phyloP scores from a whole-genome alignment of 2,797 vertebrate genomes.

The Chelonia mydas region DNA sequence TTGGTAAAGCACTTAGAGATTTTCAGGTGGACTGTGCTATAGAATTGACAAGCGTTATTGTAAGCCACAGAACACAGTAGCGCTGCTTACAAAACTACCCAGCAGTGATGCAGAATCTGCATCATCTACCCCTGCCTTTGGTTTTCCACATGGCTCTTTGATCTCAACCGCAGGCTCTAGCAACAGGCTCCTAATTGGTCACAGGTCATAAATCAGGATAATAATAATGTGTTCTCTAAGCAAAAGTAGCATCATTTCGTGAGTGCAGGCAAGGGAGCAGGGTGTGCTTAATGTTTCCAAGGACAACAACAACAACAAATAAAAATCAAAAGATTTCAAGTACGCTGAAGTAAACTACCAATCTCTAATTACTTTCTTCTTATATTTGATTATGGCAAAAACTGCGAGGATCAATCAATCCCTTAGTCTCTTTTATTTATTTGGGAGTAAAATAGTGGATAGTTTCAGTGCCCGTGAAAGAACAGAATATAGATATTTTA shows the following conservation, averaged over 20 bases:
- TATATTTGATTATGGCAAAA: background rate
- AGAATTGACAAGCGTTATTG: background rate
- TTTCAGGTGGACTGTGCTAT: background rate
- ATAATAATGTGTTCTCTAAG: constrained; percentile 35
- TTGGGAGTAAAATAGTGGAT: background rate
- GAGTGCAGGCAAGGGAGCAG: constrained; percentile 47
- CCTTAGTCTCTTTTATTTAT: background rate
- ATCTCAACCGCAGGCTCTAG: constrained; percentile 58
- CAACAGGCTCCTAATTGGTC: constrained; percentile 66
- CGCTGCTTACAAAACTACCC: constrained; percentile 64
- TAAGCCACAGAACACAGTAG: background rate
- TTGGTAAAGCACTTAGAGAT: background rate
- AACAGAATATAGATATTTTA: background rate
- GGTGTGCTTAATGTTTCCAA: constrained; percentile 57
- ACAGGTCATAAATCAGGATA: constrained; percentile 61
- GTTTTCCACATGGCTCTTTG: constrained; percentile 63
- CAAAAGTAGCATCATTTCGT: constrained; percentile 17
- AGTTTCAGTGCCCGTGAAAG: background rate
- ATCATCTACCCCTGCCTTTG: constrained; percentile 9
- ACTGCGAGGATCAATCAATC: background rate
- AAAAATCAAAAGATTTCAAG: background rate
- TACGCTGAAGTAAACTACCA: background rate
- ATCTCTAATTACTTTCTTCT: constrained; percentile 1
- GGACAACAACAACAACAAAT: constrained; percentile 36
- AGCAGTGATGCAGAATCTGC: constrained; percentile 25